phyloP scores from a whole-genome alignment of 2,888 invertebrate genomes.

The Bombyx huttoni region DNA sequence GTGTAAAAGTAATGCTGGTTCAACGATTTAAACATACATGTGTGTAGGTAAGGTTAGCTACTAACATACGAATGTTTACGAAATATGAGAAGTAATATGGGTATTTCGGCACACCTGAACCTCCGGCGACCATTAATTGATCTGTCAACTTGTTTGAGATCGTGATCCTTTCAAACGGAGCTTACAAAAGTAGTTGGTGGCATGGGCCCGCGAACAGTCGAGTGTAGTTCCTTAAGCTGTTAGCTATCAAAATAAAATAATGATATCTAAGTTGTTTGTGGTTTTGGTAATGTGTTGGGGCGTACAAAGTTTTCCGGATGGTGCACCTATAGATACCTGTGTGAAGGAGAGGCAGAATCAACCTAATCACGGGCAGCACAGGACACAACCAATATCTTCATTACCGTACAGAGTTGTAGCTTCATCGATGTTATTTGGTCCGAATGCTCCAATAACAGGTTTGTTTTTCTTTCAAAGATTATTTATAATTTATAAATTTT shows the following conservation, averaged over 20 bases:
- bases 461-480: slow-evolving; percentile 11
- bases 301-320: slow-evolving; percentile 79
- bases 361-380: slow-evolving; percentile 83
- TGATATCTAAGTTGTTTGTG: slow-evolving; percentile 37
- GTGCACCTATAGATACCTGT: slow-evolving; percentile 85
- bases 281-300: slow-evolving; percentile 40
- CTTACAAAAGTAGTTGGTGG: slow-evolving; percentile 59
- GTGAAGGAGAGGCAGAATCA: slow-evolving; percentile 82
- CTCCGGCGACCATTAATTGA: slow-evolving; percentile 35
- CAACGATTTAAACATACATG: slow-evolving; percentile 5
- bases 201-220: slow-evolving; percentile 41
- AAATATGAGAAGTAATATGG: slow-evolving; percentile 19
- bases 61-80: slow-evolving; percentile 15
- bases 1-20: neutral
- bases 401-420: slow-evolving; percentile 80
- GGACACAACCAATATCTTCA: slow-evolving; percentile 74
- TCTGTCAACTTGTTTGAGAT: slow-evolving; percentile 46
- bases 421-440: slow-evolving; percentile 75
- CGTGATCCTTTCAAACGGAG: slow-evolving; percentile 54
- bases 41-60: slow-evolving; percentile 1
- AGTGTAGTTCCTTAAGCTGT: slow-evolving; percentile 22
- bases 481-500: too few relatives aligned
- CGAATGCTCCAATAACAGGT: slow-evolving; percentile 81
- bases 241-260: slow-evolving; percentile 13
- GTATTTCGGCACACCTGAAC: slow-evolving; percentile 32